These are phyloP conservation scores for Lagorchestes hirsutus DNA, from an alignment of 2,797 vertebrate species.

Conservation along the genomic window DNA sequence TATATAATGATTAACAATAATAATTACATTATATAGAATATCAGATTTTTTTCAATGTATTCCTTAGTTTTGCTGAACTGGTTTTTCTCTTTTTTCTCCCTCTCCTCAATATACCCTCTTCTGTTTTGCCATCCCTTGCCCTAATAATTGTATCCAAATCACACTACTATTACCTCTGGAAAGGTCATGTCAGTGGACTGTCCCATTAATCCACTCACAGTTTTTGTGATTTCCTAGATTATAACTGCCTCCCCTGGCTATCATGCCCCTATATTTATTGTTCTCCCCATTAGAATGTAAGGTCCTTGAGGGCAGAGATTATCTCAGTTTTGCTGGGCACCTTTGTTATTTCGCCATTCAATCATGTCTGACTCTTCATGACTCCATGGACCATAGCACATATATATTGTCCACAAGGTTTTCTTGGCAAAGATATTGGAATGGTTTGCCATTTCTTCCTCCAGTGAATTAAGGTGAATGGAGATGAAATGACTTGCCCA, in stretches of 20 bases:
- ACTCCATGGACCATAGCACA: background rate
- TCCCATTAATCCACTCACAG: background rate
- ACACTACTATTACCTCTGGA: background rate
- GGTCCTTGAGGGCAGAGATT: background rate
- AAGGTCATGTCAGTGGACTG: background rate
- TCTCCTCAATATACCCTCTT: background rate
- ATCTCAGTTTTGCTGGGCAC: background rate
- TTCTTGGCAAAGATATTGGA: background rate
- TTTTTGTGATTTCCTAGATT: background rate
- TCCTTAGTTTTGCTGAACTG: background rate
- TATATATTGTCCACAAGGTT: background rate
- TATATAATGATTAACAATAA: background rate
- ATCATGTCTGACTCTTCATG: background rate
- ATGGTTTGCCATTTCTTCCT: background rate
- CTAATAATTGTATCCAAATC: background rate
- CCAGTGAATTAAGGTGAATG: background rate
- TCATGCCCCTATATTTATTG: background rate
- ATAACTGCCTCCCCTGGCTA: background rate
- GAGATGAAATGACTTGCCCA: background rate
- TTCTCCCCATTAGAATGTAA: background rate
- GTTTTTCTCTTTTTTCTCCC: background rate
- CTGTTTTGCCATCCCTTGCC: background rate
- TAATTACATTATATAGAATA: background rate
- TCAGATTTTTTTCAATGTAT: background rate
- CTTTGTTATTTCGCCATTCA: background rate